These are phyloP conservation scores for Chroicocephalus ridibundus DNA, from an alignment of 2,113 vertebrate genomes.

Conservation along the genomic window DNA sequence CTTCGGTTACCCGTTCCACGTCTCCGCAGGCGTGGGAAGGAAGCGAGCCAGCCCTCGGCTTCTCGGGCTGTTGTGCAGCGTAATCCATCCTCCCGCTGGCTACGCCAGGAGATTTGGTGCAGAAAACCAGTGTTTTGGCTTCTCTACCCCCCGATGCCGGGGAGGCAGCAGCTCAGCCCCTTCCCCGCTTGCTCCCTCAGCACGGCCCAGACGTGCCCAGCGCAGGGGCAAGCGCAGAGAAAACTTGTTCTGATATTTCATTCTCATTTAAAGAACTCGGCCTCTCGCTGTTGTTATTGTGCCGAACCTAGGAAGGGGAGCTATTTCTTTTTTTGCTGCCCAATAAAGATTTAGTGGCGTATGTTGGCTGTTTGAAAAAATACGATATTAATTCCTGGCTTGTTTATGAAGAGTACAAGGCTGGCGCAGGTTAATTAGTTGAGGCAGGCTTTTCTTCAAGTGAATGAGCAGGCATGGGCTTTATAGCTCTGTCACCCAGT, in stretches of 20 bases:
- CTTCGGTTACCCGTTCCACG: fast-evolving
- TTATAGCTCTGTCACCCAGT: constrained; percentile 55
- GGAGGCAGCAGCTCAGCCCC: background rate
- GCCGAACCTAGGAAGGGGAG: background rate
- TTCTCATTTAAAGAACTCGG: background rate
- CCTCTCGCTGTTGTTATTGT: background rate
- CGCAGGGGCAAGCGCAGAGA: background rate
- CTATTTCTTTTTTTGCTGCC: background rate
- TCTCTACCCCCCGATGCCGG: background rate
- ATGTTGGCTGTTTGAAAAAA: background rate
- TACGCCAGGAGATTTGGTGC: background rate
- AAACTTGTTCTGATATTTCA: background rate
- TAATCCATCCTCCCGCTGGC: background rate
- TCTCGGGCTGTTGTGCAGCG: fast-evolving
- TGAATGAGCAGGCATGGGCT: constrained; percentile 37
- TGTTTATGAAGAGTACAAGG: constrained; percentile 60
- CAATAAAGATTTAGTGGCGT: constrained; percentile 43
- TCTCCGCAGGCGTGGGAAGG: background rate
- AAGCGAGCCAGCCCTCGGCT: background rate
- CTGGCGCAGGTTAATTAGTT: constrained; percentile 72
- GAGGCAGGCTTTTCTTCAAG: constrained; percentile 63
- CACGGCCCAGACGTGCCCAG: background rate
- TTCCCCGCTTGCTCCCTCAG: fast-evolving
- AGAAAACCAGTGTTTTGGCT: background rate
- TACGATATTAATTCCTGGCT: constrained; percentile 61